Conservation (phyloP, 2,113 vertebrate genomes). For the Marmota monax region DNA sequence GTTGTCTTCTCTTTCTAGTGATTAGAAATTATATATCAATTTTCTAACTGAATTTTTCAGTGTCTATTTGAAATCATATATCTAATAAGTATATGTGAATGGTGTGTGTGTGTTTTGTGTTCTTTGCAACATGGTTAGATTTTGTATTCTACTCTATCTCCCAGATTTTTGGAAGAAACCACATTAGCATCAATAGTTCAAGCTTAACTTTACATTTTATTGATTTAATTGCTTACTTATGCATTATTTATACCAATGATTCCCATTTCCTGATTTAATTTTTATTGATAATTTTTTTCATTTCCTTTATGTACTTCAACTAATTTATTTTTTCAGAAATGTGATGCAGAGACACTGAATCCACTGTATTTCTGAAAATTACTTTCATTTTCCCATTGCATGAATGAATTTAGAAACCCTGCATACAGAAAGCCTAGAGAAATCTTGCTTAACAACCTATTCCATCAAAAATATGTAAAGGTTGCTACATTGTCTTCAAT, state of each 20-base stretch:
- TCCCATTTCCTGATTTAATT: conserved; percentile 37
- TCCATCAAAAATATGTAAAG: neutral
- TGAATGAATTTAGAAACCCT: neutral
- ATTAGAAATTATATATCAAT: neutral
- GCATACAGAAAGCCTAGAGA: neutral
- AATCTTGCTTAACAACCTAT: neutral
- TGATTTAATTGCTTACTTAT: neutral
- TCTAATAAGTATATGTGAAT: neutral
- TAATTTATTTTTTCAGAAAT: conserved; percentile 29
- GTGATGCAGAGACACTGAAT: neutral
- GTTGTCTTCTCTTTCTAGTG: neutral
- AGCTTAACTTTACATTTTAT: neutral
- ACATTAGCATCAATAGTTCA: neutral
- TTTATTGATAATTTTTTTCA: neutral
- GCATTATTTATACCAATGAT: neutral
- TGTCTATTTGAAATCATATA: neutral
- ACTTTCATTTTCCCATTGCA: neutral
- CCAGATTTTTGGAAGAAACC: neutral
- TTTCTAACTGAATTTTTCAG: neutral
- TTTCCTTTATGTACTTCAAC: neutral
- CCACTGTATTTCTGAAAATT: neutral
- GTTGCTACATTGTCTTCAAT: neutral
- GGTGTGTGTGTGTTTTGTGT: too few species aligned
- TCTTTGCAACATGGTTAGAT: neutral
- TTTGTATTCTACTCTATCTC: neutral